phyloP scores from a whole-genome alignment of 2,797 vertebrate genomes.

The Squalus acanthias region DNA sequence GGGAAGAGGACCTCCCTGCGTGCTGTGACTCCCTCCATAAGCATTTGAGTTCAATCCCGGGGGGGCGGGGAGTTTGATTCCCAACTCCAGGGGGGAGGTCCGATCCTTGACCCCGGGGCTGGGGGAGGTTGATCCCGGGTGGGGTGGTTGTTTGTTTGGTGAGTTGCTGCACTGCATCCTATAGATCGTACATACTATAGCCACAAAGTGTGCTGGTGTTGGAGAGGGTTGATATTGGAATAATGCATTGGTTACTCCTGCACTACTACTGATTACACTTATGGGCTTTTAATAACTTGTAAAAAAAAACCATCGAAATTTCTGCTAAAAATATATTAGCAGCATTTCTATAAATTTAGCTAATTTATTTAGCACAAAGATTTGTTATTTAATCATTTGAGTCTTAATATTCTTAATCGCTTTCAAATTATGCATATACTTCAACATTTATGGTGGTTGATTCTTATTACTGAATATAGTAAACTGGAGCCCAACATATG shows the following conservation, averaged over 20 bases:
- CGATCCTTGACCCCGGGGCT: too few relatives aligned
- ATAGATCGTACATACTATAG: not conserved
- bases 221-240: not conserved
- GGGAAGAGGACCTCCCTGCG: too few relatives aligned
- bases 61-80: too few relatives aligned
- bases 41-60: too few relatives aligned
- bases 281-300: not conserved
- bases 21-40: too few relatives aligned
- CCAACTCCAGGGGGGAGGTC: too few relatives aligned
- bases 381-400: not conserved
- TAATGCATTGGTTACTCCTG: not conserved
- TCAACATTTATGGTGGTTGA: not conserved
- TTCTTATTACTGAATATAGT: not conserved
- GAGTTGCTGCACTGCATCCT: not conserved
- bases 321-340: not conserved
- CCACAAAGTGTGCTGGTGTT: not conserved
- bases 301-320: not conserved
- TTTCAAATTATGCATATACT: not conserved
- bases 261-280: not conserved
- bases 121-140: too few relatives aligned
- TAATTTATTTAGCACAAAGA: not conserved
- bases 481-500: not conserved
- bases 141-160: not conserved
- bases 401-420: not conserved
- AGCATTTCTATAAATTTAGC: not conserved